Evolutionary conservation across 2,797 vertebrate genomes (phyloP).

Genomic region (Malurus leucopterus): DNA sequence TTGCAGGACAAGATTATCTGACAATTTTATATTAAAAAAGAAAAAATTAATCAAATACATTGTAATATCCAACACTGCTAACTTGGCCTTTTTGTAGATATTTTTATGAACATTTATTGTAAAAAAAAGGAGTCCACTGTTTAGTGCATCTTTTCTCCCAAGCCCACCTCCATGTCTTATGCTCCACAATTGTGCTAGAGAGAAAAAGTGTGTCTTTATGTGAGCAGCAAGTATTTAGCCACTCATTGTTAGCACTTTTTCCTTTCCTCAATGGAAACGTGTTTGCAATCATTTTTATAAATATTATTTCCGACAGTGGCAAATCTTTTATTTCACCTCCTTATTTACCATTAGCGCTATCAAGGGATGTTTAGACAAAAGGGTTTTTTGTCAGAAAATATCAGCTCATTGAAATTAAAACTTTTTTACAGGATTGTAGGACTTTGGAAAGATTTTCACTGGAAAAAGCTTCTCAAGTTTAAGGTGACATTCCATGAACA

Average conservation of each 20-base stretch:
- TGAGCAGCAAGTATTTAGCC: slow-evolving; percentile 63
- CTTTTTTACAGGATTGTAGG: not conserved
- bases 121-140: slow-evolving; percentile 56
- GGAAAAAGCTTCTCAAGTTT: not conserved
- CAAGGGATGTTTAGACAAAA: not conserved
- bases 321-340: slow-evolving; percentile 44
- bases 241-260: slow-evolving; percentile 51
- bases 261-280: slow-evolving; percentile 48
- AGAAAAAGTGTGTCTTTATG: slow-evolving; percentile 40
- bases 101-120: slow-evolving; percentile 70
- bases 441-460: not conserved
- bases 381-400: not conserved
- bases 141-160: slow-evolving; percentile 64
- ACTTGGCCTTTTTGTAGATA: slow-evolving; percentile 73
- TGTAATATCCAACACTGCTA: slow-evolving; percentile 85
- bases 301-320: slow-evolving; percentile 6
- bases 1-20: slow-evolving; percentile 98
- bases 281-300: slow-evolving; percentile 49
- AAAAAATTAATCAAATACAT: slow-evolving; percentile 97
- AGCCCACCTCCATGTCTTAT: not conserved
- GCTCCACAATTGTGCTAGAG: slow-evolving; percentile 36
- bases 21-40: slow-evolving; percentile 93
- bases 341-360: not conserved
- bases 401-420: not conserved
- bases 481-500: not conserved